phyloP scores from a whole-genome alignment of 2,888 invertebrate species.

The Troides helena region DNA sequence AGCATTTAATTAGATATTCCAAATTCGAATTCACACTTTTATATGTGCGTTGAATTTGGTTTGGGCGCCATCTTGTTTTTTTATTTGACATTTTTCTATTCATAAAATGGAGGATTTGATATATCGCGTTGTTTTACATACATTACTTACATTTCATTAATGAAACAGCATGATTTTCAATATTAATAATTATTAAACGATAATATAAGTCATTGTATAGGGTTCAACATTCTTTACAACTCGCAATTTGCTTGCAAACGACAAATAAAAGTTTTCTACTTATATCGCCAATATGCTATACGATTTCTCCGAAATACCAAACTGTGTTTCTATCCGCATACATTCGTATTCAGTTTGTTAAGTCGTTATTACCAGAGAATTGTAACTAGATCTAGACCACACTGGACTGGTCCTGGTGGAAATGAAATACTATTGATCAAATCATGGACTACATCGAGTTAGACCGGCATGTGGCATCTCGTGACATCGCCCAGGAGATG shows the following conservation, averaged over 20 bases:
- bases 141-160: no score
- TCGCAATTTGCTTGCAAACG: not conserved
- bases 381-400: constrained; percentile 4
- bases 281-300: constrained; percentile 17
- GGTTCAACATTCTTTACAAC: not conserved
- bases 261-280: constrained; percentile 2
- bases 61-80: no score
- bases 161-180: not conserved
- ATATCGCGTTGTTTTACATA: no score
- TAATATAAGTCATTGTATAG: not conserved
- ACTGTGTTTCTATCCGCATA: constrained; percentile 2
- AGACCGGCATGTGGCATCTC: no score
- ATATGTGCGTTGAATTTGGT: no score
- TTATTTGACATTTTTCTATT: no score
- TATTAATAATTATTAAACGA: no score
- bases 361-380: constrained; percentile 1
- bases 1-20: no score
- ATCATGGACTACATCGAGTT: no score
- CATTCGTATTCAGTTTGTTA: constrained; percentile 6
- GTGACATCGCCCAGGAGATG: no score
- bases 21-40: no score
- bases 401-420: constrained; percentile 5
- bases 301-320: constrained; percentile 16
- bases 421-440: constrained; percentile 1
- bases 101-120: no score